Percentiles rank a stretch among this genome's conserved stretches.
These are phyloP conservation scores for Motacilla alba DNA, from an alignment of 2,113 vertebrate genomes.

Conservation along the genomic window DNA sequence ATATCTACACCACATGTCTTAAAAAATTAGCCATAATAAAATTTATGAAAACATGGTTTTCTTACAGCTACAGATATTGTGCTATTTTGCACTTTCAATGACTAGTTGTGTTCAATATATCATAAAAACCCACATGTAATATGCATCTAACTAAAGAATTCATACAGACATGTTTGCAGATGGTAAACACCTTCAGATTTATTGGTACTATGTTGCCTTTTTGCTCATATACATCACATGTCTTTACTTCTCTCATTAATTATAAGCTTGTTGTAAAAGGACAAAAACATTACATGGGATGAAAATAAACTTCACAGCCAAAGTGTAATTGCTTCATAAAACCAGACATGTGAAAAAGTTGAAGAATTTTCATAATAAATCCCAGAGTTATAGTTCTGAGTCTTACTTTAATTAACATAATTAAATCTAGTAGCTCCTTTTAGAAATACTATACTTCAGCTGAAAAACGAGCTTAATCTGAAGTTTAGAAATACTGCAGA, in stretches of 20 bases:
- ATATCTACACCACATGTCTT: not conserved
- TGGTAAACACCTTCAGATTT: slow-evolving; percentile 3
- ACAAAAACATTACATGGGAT: not conserved
- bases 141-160: not conserved
- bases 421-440: slow-evolving; percentile 13
- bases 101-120: not conserved
- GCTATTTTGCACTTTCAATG: not conserved
- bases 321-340: slow-evolving; percentile 45
- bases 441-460: not conserved
- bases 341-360: not conserved
- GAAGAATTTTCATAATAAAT: slow-evolving; percentile 16
- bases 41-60: not conserved
- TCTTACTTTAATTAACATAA: slow-evolving; percentile 37
- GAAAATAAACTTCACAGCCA: slow-evolving; percentile 13
- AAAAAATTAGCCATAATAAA: not conserved
- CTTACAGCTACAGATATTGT: not conserved
- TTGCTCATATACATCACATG: not conserved
- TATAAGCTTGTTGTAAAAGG: slow-evolving; percentile 16
- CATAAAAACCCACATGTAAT: not conserved
- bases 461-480: not conserved
- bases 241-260: slow-evolving; percentile 25
- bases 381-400: not conserved
- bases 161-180: not conserved
- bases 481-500: not conserved
- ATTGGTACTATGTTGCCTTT: not conserved